Evolutionary conservation across 1,140 invertebrate species (phyloP).

Genomic region (Argopecten irradians): DNA sequence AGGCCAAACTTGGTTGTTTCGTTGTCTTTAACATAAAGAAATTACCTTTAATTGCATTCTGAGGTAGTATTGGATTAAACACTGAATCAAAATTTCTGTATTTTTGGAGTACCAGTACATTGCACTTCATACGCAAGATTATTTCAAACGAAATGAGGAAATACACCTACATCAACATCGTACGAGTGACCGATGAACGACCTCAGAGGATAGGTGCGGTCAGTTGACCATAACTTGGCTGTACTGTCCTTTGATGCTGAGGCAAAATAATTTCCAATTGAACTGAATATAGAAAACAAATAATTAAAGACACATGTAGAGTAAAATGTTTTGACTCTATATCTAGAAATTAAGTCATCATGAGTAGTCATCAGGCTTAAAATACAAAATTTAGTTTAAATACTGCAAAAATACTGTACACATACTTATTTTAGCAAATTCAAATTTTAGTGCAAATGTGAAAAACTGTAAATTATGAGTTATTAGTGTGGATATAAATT

Average conservation of each 20-base stretch:
- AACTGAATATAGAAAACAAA: constrained; percentile 48
- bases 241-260: constrained; percentile 94
- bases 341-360: background rate
- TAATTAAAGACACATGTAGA: background rate
- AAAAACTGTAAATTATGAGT: too few species aligned
- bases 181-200: constrained; percentile 95
- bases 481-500: too few species aligned
- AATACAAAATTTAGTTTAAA: background rate
- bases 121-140: too few species aligned
- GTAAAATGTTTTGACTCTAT: background rate
- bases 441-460: too few species aligned
- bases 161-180: constrained; percentile 83
- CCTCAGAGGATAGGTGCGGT: constrained; percentile 92
- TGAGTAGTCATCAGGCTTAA: background rate
- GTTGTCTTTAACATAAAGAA: too few species aligned
- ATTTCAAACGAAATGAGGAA: too few species aligned
- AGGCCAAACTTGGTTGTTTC: too few species aligned
- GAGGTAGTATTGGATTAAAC: too few species aligned
- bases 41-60: too few species aligned
- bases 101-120: too few species aligned
- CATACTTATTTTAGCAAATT: background rate
- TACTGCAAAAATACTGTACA: background rate
- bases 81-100: too few species aligned
- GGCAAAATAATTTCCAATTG: constrained; percentile 89
- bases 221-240: constrained; percentile 95